These are phyloP conservation scores for Lysandra coridon DNA, from an alignment of 2,888 invertebrate species.

Conservation along the genomic window DNA sequence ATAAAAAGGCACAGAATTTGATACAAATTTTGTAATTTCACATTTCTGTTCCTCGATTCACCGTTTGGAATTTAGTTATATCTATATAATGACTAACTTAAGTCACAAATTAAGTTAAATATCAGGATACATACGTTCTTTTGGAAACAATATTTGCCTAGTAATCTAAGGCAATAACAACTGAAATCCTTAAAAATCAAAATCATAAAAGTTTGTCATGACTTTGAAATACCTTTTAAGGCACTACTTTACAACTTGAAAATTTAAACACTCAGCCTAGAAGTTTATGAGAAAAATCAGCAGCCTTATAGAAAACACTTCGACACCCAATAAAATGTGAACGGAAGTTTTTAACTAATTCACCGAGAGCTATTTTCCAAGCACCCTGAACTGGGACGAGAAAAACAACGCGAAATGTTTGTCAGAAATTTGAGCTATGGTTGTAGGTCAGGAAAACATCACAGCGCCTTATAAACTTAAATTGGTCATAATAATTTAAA, in stretches of 20 bases:
- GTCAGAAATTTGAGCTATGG: background rate
- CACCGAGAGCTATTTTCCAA: background rate
- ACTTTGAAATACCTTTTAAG: background rate
- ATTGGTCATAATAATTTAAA: background rate
- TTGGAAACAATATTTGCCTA: too few species aligned
- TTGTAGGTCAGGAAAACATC: constrained; percentile 9
- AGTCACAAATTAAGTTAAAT: too few species aligned
- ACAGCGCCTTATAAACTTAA: background rate
- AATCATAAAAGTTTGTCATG: background rate
- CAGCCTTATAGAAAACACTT: background rate
- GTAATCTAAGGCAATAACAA: too few species aligned
- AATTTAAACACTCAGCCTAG: background rate
- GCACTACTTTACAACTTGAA: background rate
- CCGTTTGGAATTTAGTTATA: too few species aligned
- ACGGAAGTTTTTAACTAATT: background rate
- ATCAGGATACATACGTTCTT: too few species aligned
- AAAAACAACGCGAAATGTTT: background rate
- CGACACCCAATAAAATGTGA: background rate
- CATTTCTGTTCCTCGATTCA: too few species aligned
- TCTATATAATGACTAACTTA: too few species aligned
- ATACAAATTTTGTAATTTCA: too few species aligned
- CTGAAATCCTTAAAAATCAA: background rate
- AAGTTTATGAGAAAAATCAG: background rate
- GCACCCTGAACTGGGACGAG: background rate
- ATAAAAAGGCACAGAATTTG: too few species aligned